Evolutionary conservation across 1,140 invertebrate genomes (phyloP), one percentile per base, ranked within the genome.

Genomic region (Cephus cinctus): DNA sequence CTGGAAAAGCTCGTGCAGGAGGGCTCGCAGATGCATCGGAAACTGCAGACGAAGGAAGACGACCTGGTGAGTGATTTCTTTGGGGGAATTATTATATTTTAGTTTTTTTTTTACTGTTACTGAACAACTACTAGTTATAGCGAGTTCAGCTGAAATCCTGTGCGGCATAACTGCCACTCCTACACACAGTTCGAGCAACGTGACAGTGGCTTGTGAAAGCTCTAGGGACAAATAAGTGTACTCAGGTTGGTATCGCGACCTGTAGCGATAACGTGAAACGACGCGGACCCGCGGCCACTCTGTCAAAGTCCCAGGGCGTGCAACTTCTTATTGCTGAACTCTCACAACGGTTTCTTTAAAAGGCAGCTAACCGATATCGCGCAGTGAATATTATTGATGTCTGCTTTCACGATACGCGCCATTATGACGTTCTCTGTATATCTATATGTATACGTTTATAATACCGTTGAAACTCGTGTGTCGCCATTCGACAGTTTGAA

Each of bases 1-100:
- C 47, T 65, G 35, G 56, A 61, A 48, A 65, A 57, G 46, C 42
- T 59, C 31, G 32, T 46, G 5, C 34, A 11, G 5, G 36, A 41
- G 20, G 9, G 41, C 19, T 30, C 46, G 14, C 48, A 57, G 30
- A 36, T 36, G 34, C 34, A 36, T 8, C 30, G 49, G 12, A 57
- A 60, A 39, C 43, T 50, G 38, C 39, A 46, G 22, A 16, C 42
- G 8, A 47, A 47, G 22, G 34, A 52, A 42, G 52, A 53, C 25
- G 44, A 56, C 42, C 50, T 38, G 58, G 53, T 54, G 38, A 49
- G 56, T 60, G 27, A 15, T 25, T 39, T 30, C 11, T 34, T 30
- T 8, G 11, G 18, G n/a, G 27, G 30, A 21, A 30, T 30, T 31
- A 31, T 34, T 44, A 11, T 39, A 18, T 39, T 9, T 35, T 22